A percentile compares a stretch with the other conserved stretches of the same genome.
Evolutionary conservation across 2,888 invertebrate species (phyloP).

Genomic region (Arenicola marina): DNA sequence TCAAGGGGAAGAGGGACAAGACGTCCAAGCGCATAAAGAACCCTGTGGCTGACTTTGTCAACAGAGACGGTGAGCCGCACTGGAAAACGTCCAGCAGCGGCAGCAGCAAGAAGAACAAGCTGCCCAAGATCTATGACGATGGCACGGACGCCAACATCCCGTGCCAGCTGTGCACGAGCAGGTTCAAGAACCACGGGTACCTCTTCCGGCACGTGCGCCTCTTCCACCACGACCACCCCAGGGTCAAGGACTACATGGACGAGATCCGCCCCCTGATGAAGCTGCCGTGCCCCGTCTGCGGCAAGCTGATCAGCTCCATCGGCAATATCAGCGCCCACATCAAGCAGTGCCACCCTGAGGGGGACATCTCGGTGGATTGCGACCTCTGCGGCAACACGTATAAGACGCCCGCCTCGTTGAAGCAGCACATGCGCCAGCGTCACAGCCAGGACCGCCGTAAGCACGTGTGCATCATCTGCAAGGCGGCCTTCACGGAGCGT

Average conservation of each 20-base stretch:
- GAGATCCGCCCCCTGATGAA: slow-evolving; percentile 26
- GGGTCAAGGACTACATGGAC: slow-evolving; percentile 18
- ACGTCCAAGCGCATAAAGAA: not conserved
- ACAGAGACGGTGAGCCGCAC: not conserved
- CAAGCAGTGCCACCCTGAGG: slow-evolving; percentile 19
- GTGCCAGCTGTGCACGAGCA: slow-evolving; percentile 17
- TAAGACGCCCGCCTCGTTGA: slow-evolving; percentile 18
- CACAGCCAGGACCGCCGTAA: slow-evolving; percentile 9
- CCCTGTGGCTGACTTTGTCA: not conserved
- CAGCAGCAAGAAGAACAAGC: not conserved
- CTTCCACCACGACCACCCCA: slow-evolving; percentile 11
- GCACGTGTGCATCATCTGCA: slow-evolving; percentile 13
- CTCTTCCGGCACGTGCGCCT: slow-evolving; percentile 23
- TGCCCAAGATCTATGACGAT: too few relatives aligned
- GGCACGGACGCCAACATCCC: slow-evolving; percentile 3
- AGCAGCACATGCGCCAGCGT: slow-evolving; percentile 20
- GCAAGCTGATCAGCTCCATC: slow-evolving; percentile 12
- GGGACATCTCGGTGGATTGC: slow-evolving; percentile 7
- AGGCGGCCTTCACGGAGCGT: slow-evolving; percentile 16
- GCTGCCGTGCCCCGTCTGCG: slow-evolving; percentile 22
- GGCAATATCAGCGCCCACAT: slow-evolving; percentile 20
- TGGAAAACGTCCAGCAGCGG: not conserved
- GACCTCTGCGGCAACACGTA: slow-evolving; percentile 16
- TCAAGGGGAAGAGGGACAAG: not conserved
- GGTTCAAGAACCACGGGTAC: slow-evolving; percentile 20